Evolutionary conservation across 2,797 vertebrate species (phyloP), one percentile per base, ranked within the genome.

Genomic region (Capromys pilorides): DNA sequence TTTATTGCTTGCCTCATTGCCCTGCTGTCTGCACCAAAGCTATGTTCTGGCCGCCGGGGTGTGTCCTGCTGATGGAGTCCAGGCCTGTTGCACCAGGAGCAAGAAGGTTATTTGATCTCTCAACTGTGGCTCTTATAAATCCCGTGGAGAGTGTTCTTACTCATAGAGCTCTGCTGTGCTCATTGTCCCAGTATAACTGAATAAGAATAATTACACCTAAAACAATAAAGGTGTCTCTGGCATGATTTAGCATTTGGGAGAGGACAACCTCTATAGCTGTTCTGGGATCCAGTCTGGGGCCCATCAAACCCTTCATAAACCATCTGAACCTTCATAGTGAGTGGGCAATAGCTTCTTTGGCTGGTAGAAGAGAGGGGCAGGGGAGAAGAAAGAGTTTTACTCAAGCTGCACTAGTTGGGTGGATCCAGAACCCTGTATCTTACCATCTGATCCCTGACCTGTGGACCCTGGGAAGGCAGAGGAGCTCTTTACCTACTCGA

Each of bases 1-100:
- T 98, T 98, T 98, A 97, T 98, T 96, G 97, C 97, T 98, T 97
- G 97, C 98, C 97, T 98, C 96, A 88, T 97, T 97, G 97, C 97
- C 98, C 98, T 97, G 97, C 98, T 98, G 97, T 98, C 98, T 98
- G 94, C 97, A 97, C 96, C 93, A 67, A 96, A 98, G 98, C 97
- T 97, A 96, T 92, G 86, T 97, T 96, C 95, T 77, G 97, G 96
- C 97, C 98, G 98, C 93, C 90, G 67, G 45, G 91, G 92, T 61
- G 86, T 96, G 96, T 98, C 97, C 97, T 97, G 94, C 96, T 98
- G 98, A 98, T 97, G 97, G 96, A 98, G 97, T 97, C 95, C 98
- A 98, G 98, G 97, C 96, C 96, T 90, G 91, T 94, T 97, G 96
- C 89, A 26, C 85, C 71, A 90, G 97, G 96, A 98, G 97, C 78